phyloP scores from a whole-genome alignment of 1,140 invertebrate species.

The Zaprionus ghesquierei region DNA sequence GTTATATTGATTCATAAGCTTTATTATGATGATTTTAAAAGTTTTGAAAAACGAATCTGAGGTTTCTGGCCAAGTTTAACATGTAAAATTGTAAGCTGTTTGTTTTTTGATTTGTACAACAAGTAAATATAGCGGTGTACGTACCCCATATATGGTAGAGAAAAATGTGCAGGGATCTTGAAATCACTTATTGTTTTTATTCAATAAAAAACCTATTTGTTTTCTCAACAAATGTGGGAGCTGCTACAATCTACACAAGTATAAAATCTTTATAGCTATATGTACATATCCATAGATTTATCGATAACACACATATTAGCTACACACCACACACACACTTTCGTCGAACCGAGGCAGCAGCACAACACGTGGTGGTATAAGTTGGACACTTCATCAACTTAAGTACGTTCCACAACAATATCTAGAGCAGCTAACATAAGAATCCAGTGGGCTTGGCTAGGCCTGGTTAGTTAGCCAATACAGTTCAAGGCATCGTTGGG shows the following conservation, averaged over 20 bases:
- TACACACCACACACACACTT: background rate
- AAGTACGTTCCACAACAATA: constrained; percentile 40
- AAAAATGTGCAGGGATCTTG: background rate
- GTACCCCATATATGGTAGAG: background rate
- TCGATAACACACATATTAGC: constrained; percentile 26
- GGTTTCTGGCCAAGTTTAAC: background rate
- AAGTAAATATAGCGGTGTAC: background rate
- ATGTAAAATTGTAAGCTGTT: background rate
- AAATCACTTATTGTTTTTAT: constrained; percentile 26
- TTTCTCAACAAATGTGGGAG: constrained; percentile 64
- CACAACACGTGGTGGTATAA: background rate
- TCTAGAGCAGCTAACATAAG: constrained; percentile 22
- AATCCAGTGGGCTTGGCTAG: background rate
- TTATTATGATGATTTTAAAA: background rate
- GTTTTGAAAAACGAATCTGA: background rate
- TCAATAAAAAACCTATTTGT: constrained; percentile 37
- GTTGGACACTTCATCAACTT: constrained; percentile 17
- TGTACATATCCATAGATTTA: constrained; percentile 24
- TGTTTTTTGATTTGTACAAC: background rate
- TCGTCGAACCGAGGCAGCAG: background rate
- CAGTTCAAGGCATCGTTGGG: constrained; percentile 1
- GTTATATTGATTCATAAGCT: background rate
- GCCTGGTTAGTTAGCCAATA: background rate
- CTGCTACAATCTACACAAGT: constrained; percentile 20
- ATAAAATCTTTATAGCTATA: constrained; percentile 33